Percentiles rank a stretch among this genome's conserved stretches.
These are phyloP conservation scores for Hedya salicella DNA, from an alignment of 2,888 invertebrate species.

Conservation along the genomic window DNA sequence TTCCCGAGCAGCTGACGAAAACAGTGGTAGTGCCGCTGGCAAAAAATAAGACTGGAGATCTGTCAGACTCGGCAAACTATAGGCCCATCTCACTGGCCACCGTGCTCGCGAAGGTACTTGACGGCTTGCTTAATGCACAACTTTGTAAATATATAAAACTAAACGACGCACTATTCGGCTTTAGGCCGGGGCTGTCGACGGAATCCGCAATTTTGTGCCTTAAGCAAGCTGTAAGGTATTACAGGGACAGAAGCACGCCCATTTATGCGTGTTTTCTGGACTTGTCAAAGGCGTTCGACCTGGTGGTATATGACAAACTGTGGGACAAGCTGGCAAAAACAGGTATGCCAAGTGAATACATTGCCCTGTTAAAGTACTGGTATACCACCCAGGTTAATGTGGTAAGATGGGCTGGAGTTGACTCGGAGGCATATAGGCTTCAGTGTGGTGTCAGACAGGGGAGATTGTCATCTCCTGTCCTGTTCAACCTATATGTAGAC, in stretches of 20 bases:
- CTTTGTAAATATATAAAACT: not conserved
- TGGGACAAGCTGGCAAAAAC: too few species aligned
- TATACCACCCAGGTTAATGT: too few species aligned
- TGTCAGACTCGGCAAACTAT: not conserved
- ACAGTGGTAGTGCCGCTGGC: not conserved
- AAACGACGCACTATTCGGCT: not conserved
- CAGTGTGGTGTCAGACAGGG: too few species aligned
- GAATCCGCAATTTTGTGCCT: not conserved
- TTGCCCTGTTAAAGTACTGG: too few species aligned
- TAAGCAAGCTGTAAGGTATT: not conserved
- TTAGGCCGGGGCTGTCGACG: not conserved
- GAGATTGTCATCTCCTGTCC: too few species aligned
- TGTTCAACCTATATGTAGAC: too few species aligned
- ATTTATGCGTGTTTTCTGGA: slow-evolving; percentile 1
- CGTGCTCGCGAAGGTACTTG: not conserved
- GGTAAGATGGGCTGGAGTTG: too few species aligned
- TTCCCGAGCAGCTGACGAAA: too few species aligned
- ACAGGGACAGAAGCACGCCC: not conserved
- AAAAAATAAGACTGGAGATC: not conserved
- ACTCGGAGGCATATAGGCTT: too few species aligned
- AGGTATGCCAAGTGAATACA: too few species aligned
- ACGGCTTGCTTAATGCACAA: not conserved
- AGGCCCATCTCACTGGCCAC: not conserved
- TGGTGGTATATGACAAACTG: not conserved
- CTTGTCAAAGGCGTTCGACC: not conserved